These are phyloP conservation scores for Nomada fucata DNA, from an alignment of 2,888 invertebrate species.

Conservation along the genomic window DNA sequence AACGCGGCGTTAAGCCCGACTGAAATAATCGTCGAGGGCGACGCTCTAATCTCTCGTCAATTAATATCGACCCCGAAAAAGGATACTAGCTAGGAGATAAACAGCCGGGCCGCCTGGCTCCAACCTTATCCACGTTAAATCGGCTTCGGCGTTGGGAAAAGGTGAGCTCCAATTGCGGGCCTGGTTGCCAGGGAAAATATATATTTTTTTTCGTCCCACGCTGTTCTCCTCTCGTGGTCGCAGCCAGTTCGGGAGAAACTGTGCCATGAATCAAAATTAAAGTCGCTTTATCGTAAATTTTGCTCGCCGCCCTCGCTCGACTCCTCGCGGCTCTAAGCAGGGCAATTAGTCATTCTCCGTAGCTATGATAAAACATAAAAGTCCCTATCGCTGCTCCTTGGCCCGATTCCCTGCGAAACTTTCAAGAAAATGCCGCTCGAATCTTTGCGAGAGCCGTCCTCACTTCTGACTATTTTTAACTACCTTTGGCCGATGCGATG, in stretches of 20 bases:
- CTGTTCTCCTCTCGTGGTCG: not conserved
- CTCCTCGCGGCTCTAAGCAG: slow-evolving; percentile 70
- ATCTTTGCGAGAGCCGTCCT: not conserved
- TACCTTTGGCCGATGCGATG: no score
- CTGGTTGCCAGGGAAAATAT: slow-evolving; percentile 36
- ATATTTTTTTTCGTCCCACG: no score
- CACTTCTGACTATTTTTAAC: no score
- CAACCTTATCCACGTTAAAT: not conserved
- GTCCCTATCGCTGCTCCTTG: slow-evolving; percentile 65
- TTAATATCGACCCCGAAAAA: slow-evolving; percentile 53
- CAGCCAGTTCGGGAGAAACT: slow-evolving; percentile 57
- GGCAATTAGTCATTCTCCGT: slow-evolving; percentile 77
- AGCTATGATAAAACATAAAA: slow-evolving; percentile 74
- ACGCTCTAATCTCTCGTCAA: slow-evolving; percentile 54
- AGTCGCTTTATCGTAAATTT: slow-evolving; percentile 77
- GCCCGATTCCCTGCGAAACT: slow-evolving; percentile 41
- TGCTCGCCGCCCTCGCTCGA: slow-evolving; percentile 45
- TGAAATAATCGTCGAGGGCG: slow-evolving; percentile 42
- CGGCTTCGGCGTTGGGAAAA: slow-evolving; percentile 18
- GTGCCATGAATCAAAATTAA: slow-evolving; percentile 80
- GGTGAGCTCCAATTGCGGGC: slow-evolving; percentile 29
- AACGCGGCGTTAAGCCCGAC: slow-evolving; percentile 33
- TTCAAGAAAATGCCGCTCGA: slow-evolving; percentile 29
- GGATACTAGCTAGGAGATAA: slow-evolving; percentile 42
- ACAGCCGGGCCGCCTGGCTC: slow-evolving; percentile 14